Evolutionary conservation across 2,797 vertebrate species (phyloP), one percentile per base, ranked within the genome.

Genomic region (Notolepis coatsorum): DNA sequence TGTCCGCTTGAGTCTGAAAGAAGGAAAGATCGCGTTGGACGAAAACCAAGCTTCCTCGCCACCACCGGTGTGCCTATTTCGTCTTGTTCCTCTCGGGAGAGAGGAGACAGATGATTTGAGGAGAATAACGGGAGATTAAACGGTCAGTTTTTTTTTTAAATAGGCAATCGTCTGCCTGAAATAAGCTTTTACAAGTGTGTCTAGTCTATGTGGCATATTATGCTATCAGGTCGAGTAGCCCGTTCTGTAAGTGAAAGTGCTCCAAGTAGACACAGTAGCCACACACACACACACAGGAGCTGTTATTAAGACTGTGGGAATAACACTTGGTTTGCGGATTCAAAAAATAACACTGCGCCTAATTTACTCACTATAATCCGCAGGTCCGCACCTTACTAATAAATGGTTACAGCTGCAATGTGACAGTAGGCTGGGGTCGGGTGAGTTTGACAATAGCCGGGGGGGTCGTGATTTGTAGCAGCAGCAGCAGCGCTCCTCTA

Each of bases 231-330:
- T 71, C 55, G 17, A 33, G 77, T 58, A 75, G 41, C 45, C 42
- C 71, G 27, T 35, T 58, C 68, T 63, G 65, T 57, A 57, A 46
- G 78, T 65, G 70, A 79, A 74, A 84, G 79, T 81, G 77, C 24
- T 60, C 49, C 51, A 73, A n/a, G n/a, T n/a, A n/a, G n/a, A n/a
- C n/a, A n/a, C n/a, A n/a, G n/a, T n/a, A n/a, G n/a, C n/a, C n/a
- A n/a, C n/a, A n/a, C n/a, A n/a, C n/a, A n/a, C n/a, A n/a, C n/a
- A n/a, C n/a, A n/a, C n/a, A n/a, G n/a, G n/a, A n/a, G n/a, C n/a
- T n/a, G n/a, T n/a, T n/a, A n/a, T n/a, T n/a, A n/a, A n/a, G n/a
- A n/a, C n/a, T n/a, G n/a, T n/a, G n/a, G n/a, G n/a, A n/a, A n/a
- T n/a, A n/a, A n/a, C n/a, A n/a, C n/a, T n/a, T n/a, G n/a, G n/a